A percentile compares a stretch with the other conserved stretches of the same genome.
Conservation (phyloP, 2,888 invertebrate species). For the Drosophila neotestacea region DNA sequence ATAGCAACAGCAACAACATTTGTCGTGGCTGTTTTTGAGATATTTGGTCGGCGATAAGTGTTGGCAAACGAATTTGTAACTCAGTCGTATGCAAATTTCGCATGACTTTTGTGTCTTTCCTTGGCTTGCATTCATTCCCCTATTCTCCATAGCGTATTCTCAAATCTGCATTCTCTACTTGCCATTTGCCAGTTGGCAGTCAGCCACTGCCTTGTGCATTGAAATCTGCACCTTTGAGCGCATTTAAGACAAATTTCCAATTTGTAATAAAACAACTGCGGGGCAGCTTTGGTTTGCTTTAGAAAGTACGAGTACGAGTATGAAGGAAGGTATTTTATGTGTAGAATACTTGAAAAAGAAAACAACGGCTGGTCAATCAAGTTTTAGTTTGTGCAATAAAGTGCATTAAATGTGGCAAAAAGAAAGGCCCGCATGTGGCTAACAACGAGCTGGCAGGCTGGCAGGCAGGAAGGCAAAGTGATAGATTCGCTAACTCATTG, state of each 20-base stretch:
- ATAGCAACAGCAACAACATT: constrained; percentile 34
- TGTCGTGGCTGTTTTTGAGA: constrained; percentile 53
- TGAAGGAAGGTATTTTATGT: constrained; percentile 37
- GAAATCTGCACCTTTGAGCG: constrained; percentile 43
- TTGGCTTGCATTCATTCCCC: constrained; percentile 3
- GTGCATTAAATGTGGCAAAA: constrained; percentile 49
- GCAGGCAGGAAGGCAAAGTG: constrained; percentile 39
- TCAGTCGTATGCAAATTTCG: constrained; percentile 49
- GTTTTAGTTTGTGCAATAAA: constrained; percentile 46
- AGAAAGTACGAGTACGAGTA: constrained; percentile 64
- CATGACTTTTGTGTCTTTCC: constrained; percentile 54
- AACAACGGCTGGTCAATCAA: constrained; percentile 57
- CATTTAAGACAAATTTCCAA: constrained; percentile 64
- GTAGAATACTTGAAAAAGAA: constrained; percentile 37
- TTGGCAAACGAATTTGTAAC: constrained; percentile 44
- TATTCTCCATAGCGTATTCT: constrained; percentile 2
- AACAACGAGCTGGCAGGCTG: constrained; percentile 7
- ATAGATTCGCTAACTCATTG: constrained; percentile 70
- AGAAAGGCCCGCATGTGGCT: constrained; percentile 54
- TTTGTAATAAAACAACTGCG: constrained; percentile 62
- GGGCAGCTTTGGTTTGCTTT: constrained; percentile 46
- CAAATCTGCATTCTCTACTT: not conserved
- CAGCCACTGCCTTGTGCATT: constrained; percentile 23
- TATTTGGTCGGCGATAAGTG: constrained; percentile 42
- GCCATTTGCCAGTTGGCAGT: not conserved